A percentile compares a stretch with the other conserved stretches of the same genome.
Conservation (phyloP, 2,888 invertebrate genomes). For the Axea sp. region DNA sequence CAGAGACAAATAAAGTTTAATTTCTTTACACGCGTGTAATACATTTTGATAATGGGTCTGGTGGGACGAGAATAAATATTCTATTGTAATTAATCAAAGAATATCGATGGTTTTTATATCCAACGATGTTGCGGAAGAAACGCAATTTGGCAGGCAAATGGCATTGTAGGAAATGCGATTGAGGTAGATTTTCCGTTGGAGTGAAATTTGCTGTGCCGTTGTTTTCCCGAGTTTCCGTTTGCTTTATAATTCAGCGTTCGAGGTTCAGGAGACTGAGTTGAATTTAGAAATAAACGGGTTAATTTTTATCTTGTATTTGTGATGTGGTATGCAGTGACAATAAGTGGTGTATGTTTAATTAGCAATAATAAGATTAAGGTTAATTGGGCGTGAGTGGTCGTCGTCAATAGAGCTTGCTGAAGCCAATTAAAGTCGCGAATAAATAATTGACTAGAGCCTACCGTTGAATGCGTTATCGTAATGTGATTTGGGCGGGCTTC, state of each 20-base stretch:
- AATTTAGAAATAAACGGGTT: conserved; percentile 14
- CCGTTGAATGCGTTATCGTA: conserved; percentile 48
- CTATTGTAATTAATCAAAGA: conserved; percentile 14
- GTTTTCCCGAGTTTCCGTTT: conserved; percentile 8
- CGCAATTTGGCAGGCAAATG: no score
- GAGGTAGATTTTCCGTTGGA: no score
- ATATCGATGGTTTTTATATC: conserved; percentile 23
- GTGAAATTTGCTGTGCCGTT: no score
- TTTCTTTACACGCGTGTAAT: conserved; percentile 16
- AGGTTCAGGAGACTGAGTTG: conserved; percentile 3
- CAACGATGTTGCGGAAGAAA: conserved; percentile 12
- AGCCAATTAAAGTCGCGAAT: conserved; percentile 61
- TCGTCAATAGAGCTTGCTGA: conserved; percentile 57
- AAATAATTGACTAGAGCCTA: conserved; percentile 47
- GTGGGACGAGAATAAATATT: conserved; percentile 1
- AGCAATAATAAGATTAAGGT: conserved; percentile 63
- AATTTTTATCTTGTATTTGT: conserved; percentile 51
- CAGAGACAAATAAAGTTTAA: conserved; percentile 21
- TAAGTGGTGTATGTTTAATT: conserved; percentile 63
- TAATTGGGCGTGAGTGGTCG: conserved; percentile 60
- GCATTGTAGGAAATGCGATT: conserved; percentile 3
- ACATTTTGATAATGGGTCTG: conserved; percentile 14
- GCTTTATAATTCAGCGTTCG: conserved; percentile 8
- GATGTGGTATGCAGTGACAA: conserved; percentile 58
- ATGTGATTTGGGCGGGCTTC: conserved; percentile 53